Conservation (phyloP, 2,888 invertebrate genomes). For the Leucozona laternaria region DNA sequence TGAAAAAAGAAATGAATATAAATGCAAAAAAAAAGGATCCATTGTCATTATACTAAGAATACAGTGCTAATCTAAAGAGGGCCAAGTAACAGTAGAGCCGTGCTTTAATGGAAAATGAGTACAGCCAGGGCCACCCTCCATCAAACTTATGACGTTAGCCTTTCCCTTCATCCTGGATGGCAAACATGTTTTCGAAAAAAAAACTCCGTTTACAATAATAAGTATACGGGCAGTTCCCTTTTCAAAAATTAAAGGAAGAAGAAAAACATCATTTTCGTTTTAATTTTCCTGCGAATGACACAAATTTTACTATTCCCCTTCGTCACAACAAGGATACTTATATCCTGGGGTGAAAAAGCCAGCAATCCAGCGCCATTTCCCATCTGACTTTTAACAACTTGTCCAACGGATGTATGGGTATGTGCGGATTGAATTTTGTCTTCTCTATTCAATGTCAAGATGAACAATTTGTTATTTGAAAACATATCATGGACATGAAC, state of each 20-base stretch:
- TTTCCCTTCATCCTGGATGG: conserved; percentile 45
- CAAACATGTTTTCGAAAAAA: conserved; percentile 34
- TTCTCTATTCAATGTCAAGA: conserved; percentile 34
- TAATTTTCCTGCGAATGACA: conserved; percentile 74
- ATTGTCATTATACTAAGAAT: conserved; percentile 72
- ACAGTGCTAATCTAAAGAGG: conserved; percentile 68
- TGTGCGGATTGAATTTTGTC: conserved; percentile 14
- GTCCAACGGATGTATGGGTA: conserved; percentile 25
- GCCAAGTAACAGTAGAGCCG: conserved; percentile 51
- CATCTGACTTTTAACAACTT: conserved; percentile 45
- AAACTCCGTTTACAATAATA: conserved; percentile 41
- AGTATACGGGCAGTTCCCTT: conserved; percentile 33
- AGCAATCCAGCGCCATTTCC: conserved; percentile 22
- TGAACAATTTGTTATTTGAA: conserved; percentile 34
- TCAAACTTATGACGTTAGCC: conserved; percentile 69
- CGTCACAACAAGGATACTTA: conserved; percentile 10
- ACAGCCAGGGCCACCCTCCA: conserved; percentile 47
- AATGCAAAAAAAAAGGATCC: conserved; percentile 68
- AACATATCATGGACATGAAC: not conserved
- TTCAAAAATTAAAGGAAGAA: conserved; percentile 50
- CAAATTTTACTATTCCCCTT: conserved; percentile 62
- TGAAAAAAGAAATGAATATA: conserved; percentile 45
- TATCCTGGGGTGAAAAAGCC: conserved; percentile 36
- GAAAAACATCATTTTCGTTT: conserved; percentile 73
- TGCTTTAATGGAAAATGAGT: conserved; percentile 52